Base-by-base conservation (phyloP, 2,113 vertebrate genomes). In the Thomomys bottae region DNA sequence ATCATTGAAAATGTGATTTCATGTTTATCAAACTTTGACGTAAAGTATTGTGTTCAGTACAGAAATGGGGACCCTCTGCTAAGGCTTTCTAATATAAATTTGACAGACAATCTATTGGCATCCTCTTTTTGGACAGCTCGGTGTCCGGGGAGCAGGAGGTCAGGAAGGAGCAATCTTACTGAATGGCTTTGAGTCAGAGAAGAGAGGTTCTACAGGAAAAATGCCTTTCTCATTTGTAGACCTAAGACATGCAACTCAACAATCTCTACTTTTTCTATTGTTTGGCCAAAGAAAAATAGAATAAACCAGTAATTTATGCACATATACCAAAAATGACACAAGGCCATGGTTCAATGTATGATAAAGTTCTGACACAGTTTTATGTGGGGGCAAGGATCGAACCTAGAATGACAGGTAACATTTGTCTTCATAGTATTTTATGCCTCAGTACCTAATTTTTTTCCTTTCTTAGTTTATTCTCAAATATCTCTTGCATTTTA, bases 11-110 rank as follows among this genome's bases (percentile, higher is more conserved):
- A 96, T 87, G 94, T 96, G 92, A 96, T 96, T 95, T 96, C 96
- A 96, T 96, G 96, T 96, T 96, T 92, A 96, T 96, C 96, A 96
- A 96, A 92, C 76, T 88, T 95, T 96, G 96, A 96, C 96, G 92
- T 93, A 93, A 67, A 93, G 92, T 94, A 95, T 96, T 97, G 92
- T 96, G 92, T 82, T 57, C 66, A 84, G 72, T 95, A 71, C 71
- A 95, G 92, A 95, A 95, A 94, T 94, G 88, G 83, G 61, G 93
- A 88, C 80, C 84, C 75, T 93, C 40, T 84, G 84, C 87, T 75
- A 63, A 88, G 96, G 80, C 90, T 95, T 92, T 95, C 86, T 88
- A 88, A 71, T 78, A 93, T 90, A 94, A 84, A 95, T 89, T 88
- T 96, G 93, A 97, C 96, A 94, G 86, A 82, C 92, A 90, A 81